Base-by-base conservation (phyloP, 1,140 invertebrate genomes). In the Cardiocondyla obscurior region DNA sequence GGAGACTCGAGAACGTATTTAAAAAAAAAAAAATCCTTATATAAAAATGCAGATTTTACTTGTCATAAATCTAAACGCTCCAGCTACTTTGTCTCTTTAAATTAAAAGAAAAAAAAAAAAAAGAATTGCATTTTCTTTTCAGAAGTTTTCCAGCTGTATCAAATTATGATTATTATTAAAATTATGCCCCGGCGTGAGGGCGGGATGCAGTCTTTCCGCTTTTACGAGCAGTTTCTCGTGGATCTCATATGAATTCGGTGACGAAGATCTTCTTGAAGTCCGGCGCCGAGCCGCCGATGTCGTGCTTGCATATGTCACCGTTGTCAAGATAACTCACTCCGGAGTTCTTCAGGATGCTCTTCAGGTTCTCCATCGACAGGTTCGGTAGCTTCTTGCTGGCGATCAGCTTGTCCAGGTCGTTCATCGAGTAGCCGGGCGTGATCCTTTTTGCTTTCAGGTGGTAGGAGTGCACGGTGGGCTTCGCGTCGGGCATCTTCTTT, bases 191-290 rank as follows among this genome's bases (percentile, higher is more conserved):
- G 28, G 36, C 12, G 19, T 44, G 51, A 65, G 28, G 39, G 62
- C 25, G 14, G 62, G 53, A 16, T 69, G 39, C 46, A 67, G 12
- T 55, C 60, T 67, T 58, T 46, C 14, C 33, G 4, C 0, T 3
- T 42, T 42, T 42, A 28, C n/a, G 0, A 74, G 62, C 39, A 3
- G 7, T 16, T 22, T 2, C n/a, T 44, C 0, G 30, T 7, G 14
- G n/a, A 16, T 30, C n/a, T 92, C 85, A 95, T 72, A 95, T 93
- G 82, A 94, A 95, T 58, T 95, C 95, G 0, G 94, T 94, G 65
- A 95, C 93, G 77, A 95, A 95, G 33, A 95, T 93, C 87, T 94
- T 95, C 69, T 95, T 95, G 33, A 95, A 94, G 87, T 95, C 95
- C 0, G 94, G 94, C 25, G 92, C 94, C 55, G 94, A 95, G 0